Evolutionary conservation across 2,888 invertebrate genomes (phyloP), one percentile per base, ranked within the genome.

Genomic region (Arrhopalites spinosus): DNA sequence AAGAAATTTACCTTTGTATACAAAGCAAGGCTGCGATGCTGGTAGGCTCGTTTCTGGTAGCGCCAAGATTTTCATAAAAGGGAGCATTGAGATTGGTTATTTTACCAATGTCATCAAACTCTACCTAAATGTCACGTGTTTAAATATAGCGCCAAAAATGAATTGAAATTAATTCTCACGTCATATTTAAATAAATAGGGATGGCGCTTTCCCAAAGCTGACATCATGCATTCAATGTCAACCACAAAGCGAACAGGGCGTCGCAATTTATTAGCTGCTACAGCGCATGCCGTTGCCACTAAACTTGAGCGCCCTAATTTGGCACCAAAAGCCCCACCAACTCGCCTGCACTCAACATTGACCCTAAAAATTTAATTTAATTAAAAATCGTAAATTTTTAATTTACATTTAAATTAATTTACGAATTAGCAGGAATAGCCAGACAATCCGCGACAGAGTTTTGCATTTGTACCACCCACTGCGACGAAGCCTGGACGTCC

Each of bases 241-340:
- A 93, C 85, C 0, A 90, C 88, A 75, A 95, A 88, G 25, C 92
- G 88, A 0, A 92, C 91, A 0, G 94, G 93, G 68, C 89, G 87
- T 84, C 88, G 87, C 66, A 90, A 85, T 63, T 89, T 88, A 78
- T 89, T 85, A 0, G 92, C 90, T 0, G 91, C 93, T 13, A 95
- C 83, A 0, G 92, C 90, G 77, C 91, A 90, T 0, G 91, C 91
- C 30, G 89, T 88, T 0, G 91, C 88, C 0, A 90, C 84, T 13
- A 88, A 86, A n/a, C 86, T 85, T 11, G 88, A 85, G 3, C 93
- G 88, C 0, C 89, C 88, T 64, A 93, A 89, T 86, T 95, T 95
- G 0, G 82, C 84, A 0, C 95, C 95, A 84, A 92, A 95, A 0
- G 87, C 92, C 15, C 95, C 95, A 1, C 95, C 95, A 2, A 94